A percentile compares a stretch with the other conserved stretches of the same genome.
Evolutionary conservation across 1,140 invertebrate species (phyloP).

Genomic region (Drosophila oshimai): DNA sequence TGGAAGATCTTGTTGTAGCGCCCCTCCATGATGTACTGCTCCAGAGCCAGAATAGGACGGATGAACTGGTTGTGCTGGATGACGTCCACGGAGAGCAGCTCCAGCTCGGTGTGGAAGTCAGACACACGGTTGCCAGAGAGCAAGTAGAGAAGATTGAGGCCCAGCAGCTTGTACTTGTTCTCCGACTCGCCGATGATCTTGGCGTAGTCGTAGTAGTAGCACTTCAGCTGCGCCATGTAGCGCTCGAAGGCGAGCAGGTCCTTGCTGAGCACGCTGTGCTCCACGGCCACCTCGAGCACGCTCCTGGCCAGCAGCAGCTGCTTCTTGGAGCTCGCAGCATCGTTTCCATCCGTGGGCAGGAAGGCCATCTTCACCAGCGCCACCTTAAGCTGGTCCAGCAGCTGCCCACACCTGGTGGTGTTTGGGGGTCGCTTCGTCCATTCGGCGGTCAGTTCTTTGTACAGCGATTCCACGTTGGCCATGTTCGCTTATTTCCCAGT

Average conservation of each 20-base stretch:
- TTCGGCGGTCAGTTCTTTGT: slow-evolving; percentile 89
- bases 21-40: slow-evolving; percentile 99
- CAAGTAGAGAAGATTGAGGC: slow-evolving; percentile 97
- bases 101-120: slow-evolving; percentile 99
- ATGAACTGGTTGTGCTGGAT: slow-evolving; percentile 98
- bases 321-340: slow-evolving; percentile 87
- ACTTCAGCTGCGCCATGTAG: slow-evolving; percentile 98
- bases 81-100: slow-evolving; percentile 95
- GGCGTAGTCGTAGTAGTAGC: slow-evolving; percentile 99
- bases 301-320: slow-evolving; percentile 95
- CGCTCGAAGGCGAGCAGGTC: slow-evolving; percentile 97
- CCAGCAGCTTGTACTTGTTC: slow-evolving; percentile 97
- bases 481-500: slow-evolving; percentile 12
- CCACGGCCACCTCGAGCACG: slow-evolving; percentile 97
- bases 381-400: slow-evolving; percentile 90
- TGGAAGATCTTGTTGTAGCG: slow-evolving; percentile 96
- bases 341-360: slow-evolving; percentile 91
- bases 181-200: slow-evolving; percentile 94
- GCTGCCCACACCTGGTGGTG: slow-evolving; percentile 88
- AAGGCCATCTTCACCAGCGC: slow-evolving; percentile 93
- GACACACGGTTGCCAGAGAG: slow-evolving; percentile 98
- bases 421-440: slow-evolving; percentile 88
- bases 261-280: slow-evolving; percentile 95
- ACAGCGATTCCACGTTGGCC: slow-evolving; percentile 85
- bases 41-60: slow-evolving; percentile 95